Base-by-base conservation (phyloP, 2,113 vertebrate species). In the Cebidichthys violaceus region DNA sequence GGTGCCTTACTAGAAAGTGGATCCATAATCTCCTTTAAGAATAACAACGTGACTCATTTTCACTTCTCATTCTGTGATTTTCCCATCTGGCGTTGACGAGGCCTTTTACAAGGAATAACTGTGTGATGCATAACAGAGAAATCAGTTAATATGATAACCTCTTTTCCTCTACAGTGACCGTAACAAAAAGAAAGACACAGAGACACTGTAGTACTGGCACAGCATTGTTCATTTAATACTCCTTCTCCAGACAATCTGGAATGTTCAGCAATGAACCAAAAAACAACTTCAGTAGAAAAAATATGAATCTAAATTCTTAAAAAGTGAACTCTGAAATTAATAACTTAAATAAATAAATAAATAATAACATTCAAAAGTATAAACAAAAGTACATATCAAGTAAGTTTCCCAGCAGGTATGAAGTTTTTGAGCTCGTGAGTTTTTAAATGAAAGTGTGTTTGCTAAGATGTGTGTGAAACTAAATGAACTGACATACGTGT, bases 221-320 rank as follows among this genome's bases (percentile, higher is more conserved):
- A 24, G 62, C 75, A 64, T 75, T 68, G 24, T 55, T 89, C 75
- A 76, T 85, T 82, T 82, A 75, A 81, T 76, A 74, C 41, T 82
- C 62, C 24, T 55, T 70, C 84, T 86, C 79, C 80, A 83, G 89
- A 70, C 57, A 73, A 79, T 83, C 79, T 86, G 75, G 77, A 83
- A 80, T 85, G 82, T 76, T 90, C 59, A 84, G 80, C 81, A 78
- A 82, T 72, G 55, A 86, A 84, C 65, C 73, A 87, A 89, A 87
- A 89, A 94, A 78, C 37, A 52, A 86, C 75, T 83, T 74, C 82
- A 77, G 87, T 94, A 94, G 92, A 94, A 95, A 95, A 94, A 92
- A 92, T 93, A 92, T 88, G 37, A 84, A 90, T 92, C 52, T 91
- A 68, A 92, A 90, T 17, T 91, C 78, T 86, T 80, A 79, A 91